Base-by-base conservation (phyloP, 1,140 invertebrate species). In the Rhopalosiphum maidis region DNA sequence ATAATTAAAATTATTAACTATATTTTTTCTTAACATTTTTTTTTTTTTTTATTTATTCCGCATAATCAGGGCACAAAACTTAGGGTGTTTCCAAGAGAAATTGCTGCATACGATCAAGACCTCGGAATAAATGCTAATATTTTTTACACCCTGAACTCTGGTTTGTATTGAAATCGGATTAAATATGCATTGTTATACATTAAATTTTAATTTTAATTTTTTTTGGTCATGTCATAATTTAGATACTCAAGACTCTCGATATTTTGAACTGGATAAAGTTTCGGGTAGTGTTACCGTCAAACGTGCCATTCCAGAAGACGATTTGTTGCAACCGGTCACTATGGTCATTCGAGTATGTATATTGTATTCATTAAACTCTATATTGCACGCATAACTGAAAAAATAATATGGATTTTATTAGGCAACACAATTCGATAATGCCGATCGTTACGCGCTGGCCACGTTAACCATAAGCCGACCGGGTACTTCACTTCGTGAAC, bases 401-500 rank as follows among this genome's bases (percentile, higher is more conserved):
- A 48, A 68, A 55, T n/a, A 30, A 77, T 77, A 46, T 68, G 1
- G n/a, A 30, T 94, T 94, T 5, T 95, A 98, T 5, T 95, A 98
- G 97, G 98, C 98, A 35, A 97, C 97, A 1, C 98, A 99, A 95
- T 96, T 97, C 88, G 98, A 99, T 95, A 99, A 99, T 96, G 95
- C 96, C 0, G 98, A 99, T 95, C 96, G 98, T 83, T 98, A 98
- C 95, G 97, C 98, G 7, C 95, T 98, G 93, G 97, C 98, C 11
- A 98, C 98, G 1, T 95, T 98, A 60, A 96, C 97, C 90, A 95
- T 98, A 48, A 96, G 96, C 30, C 95, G 96, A 94, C 96, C 95
- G 94, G 96, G 95, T 94, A 95, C 94, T 91, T 95, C 94, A 94
- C 94, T 94, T 93, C 95, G 93, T 94, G 95, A 94, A 94, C 95